Percentiles rank a stretch among this genome's conserved stretches.
These are phyloP conservation scores for Ectemnius continuus DNA, from an alignment of 2,888 invertebrate species.

Conservation along the genomic window DNA sequence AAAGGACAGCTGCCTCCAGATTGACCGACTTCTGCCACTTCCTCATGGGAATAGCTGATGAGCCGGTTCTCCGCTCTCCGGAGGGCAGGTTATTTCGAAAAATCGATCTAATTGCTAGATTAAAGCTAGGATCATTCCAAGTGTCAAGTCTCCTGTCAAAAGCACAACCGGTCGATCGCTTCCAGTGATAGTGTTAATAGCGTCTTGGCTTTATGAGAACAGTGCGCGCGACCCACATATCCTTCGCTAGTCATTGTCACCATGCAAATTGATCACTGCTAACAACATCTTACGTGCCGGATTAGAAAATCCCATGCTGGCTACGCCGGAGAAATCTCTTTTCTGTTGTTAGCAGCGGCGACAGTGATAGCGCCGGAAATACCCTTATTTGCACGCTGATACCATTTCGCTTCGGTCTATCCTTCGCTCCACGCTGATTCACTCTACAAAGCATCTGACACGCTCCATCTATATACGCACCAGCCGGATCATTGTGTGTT, in stretches of 20 bases:
- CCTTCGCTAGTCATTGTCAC: not conserved
- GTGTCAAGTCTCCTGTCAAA: constrained; percentile 11
- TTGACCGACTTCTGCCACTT: constrained; percentile 3
- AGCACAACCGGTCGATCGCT: constrained; percentile 9
- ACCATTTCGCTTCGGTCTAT: not conserved
- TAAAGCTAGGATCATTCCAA: constrained; percentile 13
- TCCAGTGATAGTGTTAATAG: constrained; percentile 28
- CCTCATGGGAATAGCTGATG: no score
- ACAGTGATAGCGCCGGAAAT: not conserved
- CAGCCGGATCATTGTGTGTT: not conserved
- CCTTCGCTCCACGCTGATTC: no score
- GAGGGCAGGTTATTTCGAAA: no score
- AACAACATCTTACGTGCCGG: no score
- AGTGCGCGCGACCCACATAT: constrained; percentile 35
- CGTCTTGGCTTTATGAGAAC: constrained; percentile 4
- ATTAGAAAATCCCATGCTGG: no score
- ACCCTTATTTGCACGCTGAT: not conserved
- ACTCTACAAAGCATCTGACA: no score
- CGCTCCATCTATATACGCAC: no score
- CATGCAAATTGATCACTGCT: no score
- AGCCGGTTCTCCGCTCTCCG: no score
- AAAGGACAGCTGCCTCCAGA: not conserved
- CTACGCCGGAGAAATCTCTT: no score
- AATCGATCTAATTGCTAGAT: constrained; percentile 15
- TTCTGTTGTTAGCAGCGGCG: no score